Base-by-base conservation (phyloP, 2,113 vertebrate species). In the Vidua macroura region DNA sequence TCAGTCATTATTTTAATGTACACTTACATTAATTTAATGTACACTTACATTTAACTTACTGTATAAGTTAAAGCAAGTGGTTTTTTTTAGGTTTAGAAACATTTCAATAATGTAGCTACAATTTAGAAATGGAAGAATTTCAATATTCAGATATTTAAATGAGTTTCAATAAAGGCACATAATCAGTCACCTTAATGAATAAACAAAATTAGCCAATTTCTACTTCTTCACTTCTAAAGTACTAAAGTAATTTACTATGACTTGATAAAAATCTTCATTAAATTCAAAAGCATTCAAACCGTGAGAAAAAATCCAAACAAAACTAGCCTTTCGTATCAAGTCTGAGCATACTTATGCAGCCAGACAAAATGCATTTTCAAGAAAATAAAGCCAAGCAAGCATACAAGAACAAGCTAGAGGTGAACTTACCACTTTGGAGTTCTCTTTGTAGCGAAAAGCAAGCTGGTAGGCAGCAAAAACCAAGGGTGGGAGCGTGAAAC, bases 381-480 rank as follows among this genome's bases (percentile, higher is more conserved):
- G 35, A 11, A 66, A 53, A 27, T 2, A 33, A 48, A 31, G 41
- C 5, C 7, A n/a, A 58, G 14, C 10, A 72, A 64, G 11, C 11
- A 9, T 1, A 20, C 11, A 13, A 30, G 44, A 88, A 48, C 46
- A 27, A 58, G 13, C 7, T 3, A 10, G 59, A 79, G 14, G 41
- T 81, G 56, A 67, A 96, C 98, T 88, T 86, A 99, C 99, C 96
- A 97, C 93, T 96, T 98, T 99, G n/a, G 99, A 98, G 96, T 98
- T 99, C 20, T 99, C 99, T 89, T 99, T 99, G 97, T 99, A 99
- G 96, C 99, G 98, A 90, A 99, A 99, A 56, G 99, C 99, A 41
- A 99, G 98, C 96, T 99, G 99, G 97, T 99, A 99, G 7, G 99
- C 99, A 44, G 99, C 99, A 51, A 99, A 99, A 24, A 99, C 99